Percentiles rank a stretch among this genome's conserved stretches.
Conservation (phyloP, 2,888 invertebrate genomes). For the Neoscelio sp. region DNA sequence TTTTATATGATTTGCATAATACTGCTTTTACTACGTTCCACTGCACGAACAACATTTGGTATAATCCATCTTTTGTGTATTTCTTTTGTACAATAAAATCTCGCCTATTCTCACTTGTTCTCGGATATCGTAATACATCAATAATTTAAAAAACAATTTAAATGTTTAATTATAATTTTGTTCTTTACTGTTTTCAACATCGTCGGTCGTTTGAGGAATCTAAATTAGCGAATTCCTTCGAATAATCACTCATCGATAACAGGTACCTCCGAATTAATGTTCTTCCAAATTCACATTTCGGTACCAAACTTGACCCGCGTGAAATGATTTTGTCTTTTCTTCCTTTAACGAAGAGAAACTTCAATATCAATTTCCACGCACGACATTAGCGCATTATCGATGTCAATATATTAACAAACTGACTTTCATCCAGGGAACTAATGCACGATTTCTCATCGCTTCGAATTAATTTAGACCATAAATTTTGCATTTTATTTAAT, state of each 20-base stretch:
- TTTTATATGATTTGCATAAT: constrained; percentile 33
- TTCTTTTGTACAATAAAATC: neutral
- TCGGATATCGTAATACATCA: no score
- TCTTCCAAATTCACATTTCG: neutral
- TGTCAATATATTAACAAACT: constrained; percentile 13
- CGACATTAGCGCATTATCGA: neutral
- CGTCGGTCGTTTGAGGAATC: no score
- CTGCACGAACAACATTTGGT: constrained; percentile 11
- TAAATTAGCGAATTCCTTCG: no score
- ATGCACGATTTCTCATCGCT: neutral
- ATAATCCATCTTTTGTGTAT: constrained; percentile 18
- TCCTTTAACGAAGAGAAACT: neutral
- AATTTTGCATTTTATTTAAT: neutral
- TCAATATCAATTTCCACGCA: constrained; percentile 6
- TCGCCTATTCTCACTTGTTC: no score
- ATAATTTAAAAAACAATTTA: no score
- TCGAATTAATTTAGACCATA: neutral
- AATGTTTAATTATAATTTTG: no score
- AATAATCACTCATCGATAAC: neutral
- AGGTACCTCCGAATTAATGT: constrained; percentile 17
- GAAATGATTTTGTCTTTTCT: neutral
- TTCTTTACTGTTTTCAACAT: no score
- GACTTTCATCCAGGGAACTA: neutral
- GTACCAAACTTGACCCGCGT: neutral
- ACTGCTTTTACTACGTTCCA: neutral